Evolutionary conservation across 2,888 invertebrate species (phyloP), one percentile per base, ranked within the genome.

Genomic region (Andrena praecox): DNA sequence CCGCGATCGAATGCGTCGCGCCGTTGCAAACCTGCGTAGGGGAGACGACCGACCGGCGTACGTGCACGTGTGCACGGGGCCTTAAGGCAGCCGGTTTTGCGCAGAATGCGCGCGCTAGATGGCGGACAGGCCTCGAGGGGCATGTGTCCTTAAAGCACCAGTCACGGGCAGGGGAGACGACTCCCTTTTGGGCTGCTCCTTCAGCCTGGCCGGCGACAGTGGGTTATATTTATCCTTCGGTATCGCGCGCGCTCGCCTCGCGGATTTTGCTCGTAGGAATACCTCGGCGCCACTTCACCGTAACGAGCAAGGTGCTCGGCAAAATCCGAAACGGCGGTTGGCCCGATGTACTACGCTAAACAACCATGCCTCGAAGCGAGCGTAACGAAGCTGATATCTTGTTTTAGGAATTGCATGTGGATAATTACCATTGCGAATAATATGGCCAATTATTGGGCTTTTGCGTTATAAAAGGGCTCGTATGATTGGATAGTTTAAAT

Each of bases 191-290:
- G 56, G 64, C 29, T 68, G 56, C 24, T 56, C 50, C 56, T 68
- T 67, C 48, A 35, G 74, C 70, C 52, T 75, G 71, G 74, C 54
- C 71, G 50, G 68, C 63, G 64, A 81, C 81, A 48, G 35, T 20
- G 64, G 77, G 42, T 77, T 85, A 85, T 84, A 84, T 84, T 85
- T 85, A 81, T 81, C 84, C 72, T 74, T 68, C 35, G 42, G 29
- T 60, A 62, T 35, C 48, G 70, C 7, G 70, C 7, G 8, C 56
- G 50, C 35, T 42, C 42, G 42, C 12, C 27, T 80, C 35, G 20
- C 63, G 59, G 72, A 78, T 68, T 78, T 80, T 69, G 16, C 29
- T 50, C 50, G 24, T 64, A 7, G 67, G 71, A 78, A 78, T 78
- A 72, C 50, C 68, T 69, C 70, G 42, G 42, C 50, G 31, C 33